Evolutionary conservation across 2,113 vertebrate species (phyloP).

Genomic region (Irena cyanogastra): DNA sequence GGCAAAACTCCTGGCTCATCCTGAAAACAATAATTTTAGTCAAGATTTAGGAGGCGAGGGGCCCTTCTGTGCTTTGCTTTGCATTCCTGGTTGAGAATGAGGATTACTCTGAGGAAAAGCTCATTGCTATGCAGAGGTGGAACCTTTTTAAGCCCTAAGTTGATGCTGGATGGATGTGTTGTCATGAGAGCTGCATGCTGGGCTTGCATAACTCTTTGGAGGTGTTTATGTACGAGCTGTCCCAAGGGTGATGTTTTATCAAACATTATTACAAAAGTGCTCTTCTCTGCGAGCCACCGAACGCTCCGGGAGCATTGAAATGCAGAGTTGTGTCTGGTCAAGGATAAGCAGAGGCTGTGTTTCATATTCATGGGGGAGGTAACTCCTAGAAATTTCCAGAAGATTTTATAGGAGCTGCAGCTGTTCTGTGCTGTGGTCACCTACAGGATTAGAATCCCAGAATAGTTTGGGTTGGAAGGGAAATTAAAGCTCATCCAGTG

Average conservation of each 20-base stretch:
- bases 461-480: not conserved
- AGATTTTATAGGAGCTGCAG: not conserved
- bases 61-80: not conserved
- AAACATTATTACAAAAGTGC: conserved; percentile 11
- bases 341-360: not conserved
- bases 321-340: not conserved
- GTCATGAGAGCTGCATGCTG: not conserved
- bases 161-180: not conserved
- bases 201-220: conserved; percentile 12
- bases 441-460: not conserved
- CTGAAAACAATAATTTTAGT: not conserved
- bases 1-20: not conserved
- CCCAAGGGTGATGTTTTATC: conserved; percentile 54
- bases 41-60: not conserved
- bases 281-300: not conserved
- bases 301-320: not conserved
- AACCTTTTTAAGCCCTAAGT: not conserved
- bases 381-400: not conserved
- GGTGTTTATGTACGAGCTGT: conserved; percentile 1
- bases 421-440: not conserved
- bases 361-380: not conserved
- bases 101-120: not conserved
- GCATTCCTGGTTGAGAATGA: not conserved
- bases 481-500: accelerated
- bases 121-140: not conserved